Evolutionary conservation across 2,888 invertebrate genomes (phyloP), one percentile per base, ranked within the genome.

Genomic region (Cetonia aurata): DNA sequence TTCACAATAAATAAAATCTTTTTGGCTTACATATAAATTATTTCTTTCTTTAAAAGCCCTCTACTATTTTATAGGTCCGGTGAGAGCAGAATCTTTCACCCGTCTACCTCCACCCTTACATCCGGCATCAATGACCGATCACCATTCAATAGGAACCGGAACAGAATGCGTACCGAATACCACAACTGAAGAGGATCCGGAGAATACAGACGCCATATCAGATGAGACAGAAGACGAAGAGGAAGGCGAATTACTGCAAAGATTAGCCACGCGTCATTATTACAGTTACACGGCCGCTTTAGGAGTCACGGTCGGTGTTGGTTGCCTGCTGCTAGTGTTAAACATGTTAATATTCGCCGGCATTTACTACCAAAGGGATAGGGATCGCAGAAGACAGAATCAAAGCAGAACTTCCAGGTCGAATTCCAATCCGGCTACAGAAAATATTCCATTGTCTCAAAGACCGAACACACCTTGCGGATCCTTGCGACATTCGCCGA

Each of bases 331-430:
- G 33, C 84, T 92, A 19, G 88, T 92, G 1, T 86, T 92, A 25
- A 92, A 92, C 82, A 90, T 92, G 86, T 84, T 92, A 71, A 92
- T 93, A 75, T 93, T 93, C 79, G 92, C 93, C 1, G 93, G 93
- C 1, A 92, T 92, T 77, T 92, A 92, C 81, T 89, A 92, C 76
- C 92, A 92, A 80, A 84, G 92, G n/a, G 90, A 90, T 42, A 86
- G 90, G 1, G 87, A 90, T 72, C 79, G 83, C 41, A 78, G 80
- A 66, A 75, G 81, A 70, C 77, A 74, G 74, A 68, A 48, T 48
- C 67, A 62, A 71, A 75, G 62, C 65, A 74, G 69, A 60, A 71
- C 48, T 8, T 79, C 79, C 1, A 76, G 83, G 48, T 80, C 80
- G 12, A 82, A 79, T 75, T 82, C 82, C 3, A 79, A 81, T 1